phyloP scores from a whole-genome alignment of 1,140 invertebrate genomes.

The Meloidogyne floridensis region DNA sequence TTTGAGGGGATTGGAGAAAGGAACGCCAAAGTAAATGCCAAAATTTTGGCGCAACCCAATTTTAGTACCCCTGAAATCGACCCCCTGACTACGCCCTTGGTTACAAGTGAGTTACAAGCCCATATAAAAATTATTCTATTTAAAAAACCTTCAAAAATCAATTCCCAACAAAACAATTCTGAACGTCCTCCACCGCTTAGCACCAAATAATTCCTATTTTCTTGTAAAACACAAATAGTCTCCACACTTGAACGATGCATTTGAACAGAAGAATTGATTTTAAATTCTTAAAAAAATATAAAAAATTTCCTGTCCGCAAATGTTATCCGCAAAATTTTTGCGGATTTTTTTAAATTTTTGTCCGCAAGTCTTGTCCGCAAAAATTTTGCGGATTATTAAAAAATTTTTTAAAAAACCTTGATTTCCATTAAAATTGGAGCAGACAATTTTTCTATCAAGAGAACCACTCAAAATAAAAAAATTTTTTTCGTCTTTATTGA shows the following conservation, averaged over 20 bases:
- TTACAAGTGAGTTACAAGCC: too few relatives aligned
- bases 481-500: not conserved
- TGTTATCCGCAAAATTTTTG: too few relatives aligned
- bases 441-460: not conserved
- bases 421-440: conserved; percentile 3
- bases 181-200: conserved; percentile 20
- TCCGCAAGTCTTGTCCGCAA: too few relatives aligned
- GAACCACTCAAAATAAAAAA: conserved; percentile 6
- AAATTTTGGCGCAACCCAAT: too few relatives aligned
- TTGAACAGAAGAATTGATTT: not conserved
- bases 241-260: conserved; percentile 18
- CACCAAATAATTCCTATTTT: not conserved
- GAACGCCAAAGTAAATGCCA: too few relatives aligned
- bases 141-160: not conserved
- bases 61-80: too few relatives aligned
- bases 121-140: not conserved
- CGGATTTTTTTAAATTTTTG: too few relatives aligned
- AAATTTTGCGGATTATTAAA: too few relatives aligned
- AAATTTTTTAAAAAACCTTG: not conserved
- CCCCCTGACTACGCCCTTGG: too few relatives aligned
- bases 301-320: too few relatives aligned
- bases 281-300: not conserved
- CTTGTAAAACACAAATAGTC: conserved; percentile 8
- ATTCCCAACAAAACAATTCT: conserved; percentile 11
- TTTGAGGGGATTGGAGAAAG: too few relatives aligned